These are phyloP conservation scores for Lasioglossum zephyrum DNA, from an alignment of 2,888 invertebrate genomes.

Conservation along the genomic window DNA sequence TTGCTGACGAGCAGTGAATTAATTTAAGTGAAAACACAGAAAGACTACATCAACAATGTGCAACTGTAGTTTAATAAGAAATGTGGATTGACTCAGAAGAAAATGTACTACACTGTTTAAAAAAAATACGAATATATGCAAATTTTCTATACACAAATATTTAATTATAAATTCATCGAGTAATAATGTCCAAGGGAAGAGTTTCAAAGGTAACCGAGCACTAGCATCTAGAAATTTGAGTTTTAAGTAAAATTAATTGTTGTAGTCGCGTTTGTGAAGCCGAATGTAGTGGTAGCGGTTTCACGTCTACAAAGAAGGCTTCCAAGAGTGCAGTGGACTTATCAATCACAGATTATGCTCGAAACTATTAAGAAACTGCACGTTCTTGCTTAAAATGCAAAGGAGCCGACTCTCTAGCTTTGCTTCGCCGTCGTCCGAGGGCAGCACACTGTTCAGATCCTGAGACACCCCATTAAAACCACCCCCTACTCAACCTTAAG, in stretches of 20 bases:
- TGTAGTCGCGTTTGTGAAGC: not conserved
- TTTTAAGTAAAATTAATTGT: not conserved
- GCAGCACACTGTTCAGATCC: slow-evolving; percentile 72
- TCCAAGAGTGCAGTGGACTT: slow-evolving; percentile 25
- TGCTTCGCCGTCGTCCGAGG: slow-evolving; percentile 71
- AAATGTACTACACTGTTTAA: not conserved
- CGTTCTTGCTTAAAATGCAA: slow-evolving; percentile 46
- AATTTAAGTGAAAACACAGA: not conserved
- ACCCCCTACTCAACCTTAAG: slow-evolving; percentile 30
- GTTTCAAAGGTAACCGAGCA: not conserved
- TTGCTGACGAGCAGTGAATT: not conserved
- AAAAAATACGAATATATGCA: not conserved
- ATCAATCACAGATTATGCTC: slow-evolving; percentile 4
- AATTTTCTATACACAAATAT: not conserved
- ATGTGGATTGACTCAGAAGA: not conserved
- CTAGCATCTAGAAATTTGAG: not conserved
- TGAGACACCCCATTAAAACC: slow-evolving; percentile 52
- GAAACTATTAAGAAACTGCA: slow-evolving; percentile 15
- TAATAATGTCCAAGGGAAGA: not conserved
- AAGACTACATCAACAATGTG: not conserved
- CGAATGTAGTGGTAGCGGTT: not conserved
- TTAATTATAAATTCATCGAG: not conserved
- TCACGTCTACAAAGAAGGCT: not conserved
- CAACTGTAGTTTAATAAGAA: not conserved
- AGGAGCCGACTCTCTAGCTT: slow-evolving; percentile 56